A percentile compares a stretch with the other conserved stretches of the same genome.
These are phyloP conservation scores for Papilio protenor DNA, from an alignment of 2,888 invertebrate genomes.

Conservation along the genomic window DNA sequence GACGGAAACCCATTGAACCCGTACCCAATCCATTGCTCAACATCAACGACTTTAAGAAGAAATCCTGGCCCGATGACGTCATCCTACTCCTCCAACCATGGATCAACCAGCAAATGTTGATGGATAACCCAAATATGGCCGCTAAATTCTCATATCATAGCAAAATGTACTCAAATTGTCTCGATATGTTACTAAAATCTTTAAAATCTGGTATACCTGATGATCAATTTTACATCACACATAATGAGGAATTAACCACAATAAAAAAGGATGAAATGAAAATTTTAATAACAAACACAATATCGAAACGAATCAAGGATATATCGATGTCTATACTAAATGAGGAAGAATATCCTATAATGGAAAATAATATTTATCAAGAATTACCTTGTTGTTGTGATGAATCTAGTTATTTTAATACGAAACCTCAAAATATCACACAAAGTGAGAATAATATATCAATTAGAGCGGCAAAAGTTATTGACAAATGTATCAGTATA, in stretches of 20 bases:
- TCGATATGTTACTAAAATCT: conserved; percentile 65
- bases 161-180: conserved; percentile 66
- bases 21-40: conserved; percentile 64
- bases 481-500: conserved; percentile 73
- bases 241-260: conserved; percentile 53
- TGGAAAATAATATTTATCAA: conserved; percentile 61
- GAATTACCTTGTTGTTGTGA: conserved; percentile 72
- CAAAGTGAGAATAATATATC: conserved; percentile 60
- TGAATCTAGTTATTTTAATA: conserved; percentile 64
- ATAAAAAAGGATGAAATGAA: conserved; percentile 64
- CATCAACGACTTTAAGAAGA: conserved; percentile 69
- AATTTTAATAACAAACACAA: conserved; percentile 65
- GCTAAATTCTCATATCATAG: conserved; percentile 75
- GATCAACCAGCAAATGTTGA: conserved; percentile 65
- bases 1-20: conserved; percentile 66
- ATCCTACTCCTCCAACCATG: conserved; percentile 70
- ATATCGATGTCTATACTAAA: conserved; percentile 73
- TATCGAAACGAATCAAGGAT: conserved; percentile 75
- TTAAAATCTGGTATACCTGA: conserved; percentile 56
- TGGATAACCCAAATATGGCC: conserved; percentile 69
- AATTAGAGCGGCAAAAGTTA: conserved; percentile 64
- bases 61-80: conserved; percentile 74
- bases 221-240: conserved; percentile 63
- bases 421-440: conserved; percentile 48
- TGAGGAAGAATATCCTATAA: conserved; percentile 66